phyloP scores from a whole-genome alignment of 2,113 vertebrate genomes.

The Panthera tigris region DNA sequence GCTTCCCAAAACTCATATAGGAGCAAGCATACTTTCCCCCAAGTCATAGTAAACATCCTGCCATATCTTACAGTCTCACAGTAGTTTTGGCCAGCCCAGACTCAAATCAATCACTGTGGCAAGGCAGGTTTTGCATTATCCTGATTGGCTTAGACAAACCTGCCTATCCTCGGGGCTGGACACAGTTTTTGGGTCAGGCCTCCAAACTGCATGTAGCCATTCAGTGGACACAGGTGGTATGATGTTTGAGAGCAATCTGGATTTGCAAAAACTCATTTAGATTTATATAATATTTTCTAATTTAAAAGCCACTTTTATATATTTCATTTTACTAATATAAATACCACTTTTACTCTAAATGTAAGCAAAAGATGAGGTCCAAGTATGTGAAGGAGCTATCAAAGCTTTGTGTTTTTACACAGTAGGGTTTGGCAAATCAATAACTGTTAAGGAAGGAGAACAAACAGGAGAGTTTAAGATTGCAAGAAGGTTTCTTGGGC shows the following conservation, averaged over 20 bases:
- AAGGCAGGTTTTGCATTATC: not conserved
- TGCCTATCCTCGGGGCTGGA: not conserved
- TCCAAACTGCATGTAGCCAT: not conserved
- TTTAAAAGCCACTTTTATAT: not conserved
- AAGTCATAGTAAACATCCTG: not conserved
- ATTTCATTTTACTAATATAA: not conserved
- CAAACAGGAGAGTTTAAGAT: not conserved
- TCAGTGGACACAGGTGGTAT: not conserved
- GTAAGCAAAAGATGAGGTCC: not conserved
- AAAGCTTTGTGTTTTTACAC: not conserved
- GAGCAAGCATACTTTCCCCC: not conserved
- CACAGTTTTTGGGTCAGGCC: not conserved
- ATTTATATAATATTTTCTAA: not conserved
- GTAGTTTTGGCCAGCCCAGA: not conserved
- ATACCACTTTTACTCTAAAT: not conserved
- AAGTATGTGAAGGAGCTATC: not conserved
- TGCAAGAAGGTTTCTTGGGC: not conserved
- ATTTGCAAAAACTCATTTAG: not conserved
- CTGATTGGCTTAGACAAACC: not conserved
- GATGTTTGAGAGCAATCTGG: not conserved
- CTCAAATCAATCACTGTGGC: not conserved
- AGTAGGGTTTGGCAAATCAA: not conserved
- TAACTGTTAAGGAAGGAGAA: not conserved
- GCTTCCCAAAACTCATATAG: not conserved
- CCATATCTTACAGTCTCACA: not conserved